These are phyloP conservation scores for Limnephilus lunatus DNA, from an alignment of 2,888 invertebrate genomes.

Conservation along the genomic window DNA sequence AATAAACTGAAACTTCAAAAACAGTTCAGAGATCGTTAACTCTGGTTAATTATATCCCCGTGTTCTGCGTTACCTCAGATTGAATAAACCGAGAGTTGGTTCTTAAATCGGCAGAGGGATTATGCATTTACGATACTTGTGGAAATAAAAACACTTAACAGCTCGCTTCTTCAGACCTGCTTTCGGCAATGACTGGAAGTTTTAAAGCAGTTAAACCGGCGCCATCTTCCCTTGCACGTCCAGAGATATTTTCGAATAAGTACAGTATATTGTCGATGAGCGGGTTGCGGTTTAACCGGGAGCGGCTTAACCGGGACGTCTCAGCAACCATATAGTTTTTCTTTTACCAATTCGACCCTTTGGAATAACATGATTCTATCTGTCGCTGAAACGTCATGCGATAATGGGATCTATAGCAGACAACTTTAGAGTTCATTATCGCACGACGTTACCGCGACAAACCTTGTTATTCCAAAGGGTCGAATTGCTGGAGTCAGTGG, in stretches of 20 bases:
- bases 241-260: neutral
- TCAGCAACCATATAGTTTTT: neutral
- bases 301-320: neutral
- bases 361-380: too few species aligned
- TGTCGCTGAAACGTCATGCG: too few species aligned
- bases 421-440: too few species aligned
- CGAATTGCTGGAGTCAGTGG: too few species aligned
- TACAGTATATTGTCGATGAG: neutral
- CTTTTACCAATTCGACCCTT: too few species aligned
- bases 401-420: too few species aligned
- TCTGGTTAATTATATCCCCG: neutral
- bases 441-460: too few species aligned
- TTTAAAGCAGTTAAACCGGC: neutral
- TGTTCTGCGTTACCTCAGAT: neutral
- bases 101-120: neutral
- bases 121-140: neutral
- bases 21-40: neutral
- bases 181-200: neutral
- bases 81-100: neutral
- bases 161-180: neutral
- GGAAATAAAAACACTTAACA: neutral
- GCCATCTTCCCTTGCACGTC: neutral
- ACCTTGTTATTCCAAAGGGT: too few species aligned
- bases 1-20: neutral
- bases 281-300: neutral